Evolutionary conservation across 2,797 vertebrate genomes (phyloP).

Genomic region (Odontamblyopus lacepedii): DNA sequence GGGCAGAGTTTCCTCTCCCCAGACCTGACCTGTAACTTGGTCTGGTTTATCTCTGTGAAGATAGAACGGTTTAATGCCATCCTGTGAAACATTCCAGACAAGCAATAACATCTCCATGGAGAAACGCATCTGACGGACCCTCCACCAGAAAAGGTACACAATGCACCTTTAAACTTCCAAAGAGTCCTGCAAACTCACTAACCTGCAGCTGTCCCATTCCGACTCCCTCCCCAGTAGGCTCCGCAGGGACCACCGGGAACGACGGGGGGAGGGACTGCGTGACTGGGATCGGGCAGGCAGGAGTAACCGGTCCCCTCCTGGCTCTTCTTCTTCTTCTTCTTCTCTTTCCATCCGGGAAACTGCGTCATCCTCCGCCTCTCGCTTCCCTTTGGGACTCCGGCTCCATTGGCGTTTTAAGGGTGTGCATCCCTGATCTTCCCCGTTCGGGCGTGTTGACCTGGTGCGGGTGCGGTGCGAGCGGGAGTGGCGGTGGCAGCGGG

Average conservation of each 20-base stretch:
- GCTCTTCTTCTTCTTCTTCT: conserved; percentile 20
- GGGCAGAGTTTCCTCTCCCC: no score
- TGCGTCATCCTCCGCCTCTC: conserved; percentile 28
- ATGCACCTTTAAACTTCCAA: not conserved
- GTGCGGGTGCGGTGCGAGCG: conserved; percentile 50
- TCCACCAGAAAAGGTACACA: no score
- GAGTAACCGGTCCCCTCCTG: conserved; percentile 55
- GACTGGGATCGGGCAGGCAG: conserved; percentile 69
- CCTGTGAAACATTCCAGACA: no score
- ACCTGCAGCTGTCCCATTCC: conserved; percentile 80
- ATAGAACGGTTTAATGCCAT: no score
- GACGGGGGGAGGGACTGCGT: conserved; percentile 76
- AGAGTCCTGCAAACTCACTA: conserved; percentile 57
- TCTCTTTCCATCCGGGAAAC: conserved; percentile 42
- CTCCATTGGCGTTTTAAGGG: conserved; percentile 24
- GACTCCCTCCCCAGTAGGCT: conserved; percentile 78
- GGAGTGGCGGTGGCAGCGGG: conserved; percentile 35
- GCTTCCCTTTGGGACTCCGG: conserved; percentile 18
- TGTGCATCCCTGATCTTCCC: conserved; percentile 28
- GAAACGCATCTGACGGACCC: no score
- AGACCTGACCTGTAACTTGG: no score
- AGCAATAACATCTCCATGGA: no score
- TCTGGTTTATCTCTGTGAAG: no score
- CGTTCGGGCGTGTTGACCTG: conserved; percentile 46
- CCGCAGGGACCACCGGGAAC: conserved; percentile 76